phyloP scores from a whole-genome alignment of 2,888 invertebrate species.

The Catocala nupta region DNA sequence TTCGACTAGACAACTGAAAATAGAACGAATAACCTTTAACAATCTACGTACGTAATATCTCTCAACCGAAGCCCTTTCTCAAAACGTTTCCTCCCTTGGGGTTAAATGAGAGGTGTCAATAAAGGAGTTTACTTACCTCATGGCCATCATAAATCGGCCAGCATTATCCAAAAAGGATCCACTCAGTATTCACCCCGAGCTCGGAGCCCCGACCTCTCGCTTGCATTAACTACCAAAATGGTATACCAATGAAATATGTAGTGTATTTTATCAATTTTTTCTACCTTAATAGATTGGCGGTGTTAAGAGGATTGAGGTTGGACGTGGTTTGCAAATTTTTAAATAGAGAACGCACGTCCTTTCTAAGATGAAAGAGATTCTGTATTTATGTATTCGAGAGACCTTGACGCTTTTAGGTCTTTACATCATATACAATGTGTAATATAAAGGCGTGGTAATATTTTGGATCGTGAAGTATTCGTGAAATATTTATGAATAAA shows the following conservation, averaged over 20 bases:
- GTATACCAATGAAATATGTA: constrained; percentile 50
- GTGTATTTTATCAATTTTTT: constrained; percentile 46
- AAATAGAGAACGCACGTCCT: not conserved
- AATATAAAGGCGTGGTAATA: too few species aligned
- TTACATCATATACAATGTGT: too few species aligned
- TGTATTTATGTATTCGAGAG: too few species aligned
- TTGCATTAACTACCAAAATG: constrained; percentile 44
- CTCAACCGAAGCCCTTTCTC: not conserved
- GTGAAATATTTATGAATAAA: too few species aligned
- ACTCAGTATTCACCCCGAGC: constrained; percentile 45
- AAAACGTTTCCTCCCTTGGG: constrained; percentile 5
- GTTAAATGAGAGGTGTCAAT: constrained; percentile 47
- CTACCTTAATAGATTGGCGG: constrained; percentile 35
- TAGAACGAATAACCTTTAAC: too few species aligned
- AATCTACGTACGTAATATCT: not conserved
- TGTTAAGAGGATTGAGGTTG: constrained; percentile 34
- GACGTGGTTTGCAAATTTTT: constrained; percentile 42
- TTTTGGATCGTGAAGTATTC: too few species aligned
- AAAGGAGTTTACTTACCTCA: constrained; percentile 36
- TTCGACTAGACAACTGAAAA: too few species aligned
- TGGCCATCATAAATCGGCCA: constrained; percentile 48
- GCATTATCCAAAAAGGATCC: constrained; percentile 48
- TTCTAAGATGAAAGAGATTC: not conserved
- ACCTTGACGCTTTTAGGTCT: too few species aligned
- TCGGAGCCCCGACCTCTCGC: constrained; percentile 20